Evolutionary conservation across 2,797 vertebrate species (phyloP).

Genomic region (Aselliscus stoliczkanus): DNA sequence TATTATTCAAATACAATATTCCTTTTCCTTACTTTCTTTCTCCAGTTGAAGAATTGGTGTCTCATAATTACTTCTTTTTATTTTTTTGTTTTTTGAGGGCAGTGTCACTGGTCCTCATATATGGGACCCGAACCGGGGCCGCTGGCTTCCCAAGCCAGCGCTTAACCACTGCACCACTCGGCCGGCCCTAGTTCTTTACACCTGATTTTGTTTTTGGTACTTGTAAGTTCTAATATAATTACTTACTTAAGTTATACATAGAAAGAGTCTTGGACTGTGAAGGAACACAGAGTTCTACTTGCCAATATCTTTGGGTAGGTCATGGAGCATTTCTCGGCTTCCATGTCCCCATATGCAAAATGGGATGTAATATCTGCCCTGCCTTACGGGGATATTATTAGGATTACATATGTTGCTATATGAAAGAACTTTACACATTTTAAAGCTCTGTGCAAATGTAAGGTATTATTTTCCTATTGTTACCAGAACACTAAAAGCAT

Average conservation of each 20-base stretch:
- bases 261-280: not conserved
- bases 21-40: not conserved
- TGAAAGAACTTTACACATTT: not conserved
- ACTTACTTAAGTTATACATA: not conserved
- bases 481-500: constrained; percentile 1
- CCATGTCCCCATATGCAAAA: not conserved
- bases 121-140: too few relatives aligned
- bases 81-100: too few relatives aligned
- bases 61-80: not conserved
- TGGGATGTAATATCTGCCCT: not conserved
- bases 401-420: not conserved
- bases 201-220: not conserved
- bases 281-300: not conserved
- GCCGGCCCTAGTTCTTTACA: not conserved
- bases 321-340: not conserved
- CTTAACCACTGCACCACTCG: too few relatives aligned
- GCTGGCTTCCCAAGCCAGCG: too few relatives aligned
- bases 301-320: not conserved
- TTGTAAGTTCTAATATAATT: not conserved
- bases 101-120: too few relatives aligned
- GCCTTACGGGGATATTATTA: not conserved
- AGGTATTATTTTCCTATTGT: not conserved
- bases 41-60: not conserved
- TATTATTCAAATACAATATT: constrained; percentile 7
- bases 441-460: not conserved